Conservation (phyloP, 2,113 vertebrate species). For the Prionailurus viverrinus region DNA sequence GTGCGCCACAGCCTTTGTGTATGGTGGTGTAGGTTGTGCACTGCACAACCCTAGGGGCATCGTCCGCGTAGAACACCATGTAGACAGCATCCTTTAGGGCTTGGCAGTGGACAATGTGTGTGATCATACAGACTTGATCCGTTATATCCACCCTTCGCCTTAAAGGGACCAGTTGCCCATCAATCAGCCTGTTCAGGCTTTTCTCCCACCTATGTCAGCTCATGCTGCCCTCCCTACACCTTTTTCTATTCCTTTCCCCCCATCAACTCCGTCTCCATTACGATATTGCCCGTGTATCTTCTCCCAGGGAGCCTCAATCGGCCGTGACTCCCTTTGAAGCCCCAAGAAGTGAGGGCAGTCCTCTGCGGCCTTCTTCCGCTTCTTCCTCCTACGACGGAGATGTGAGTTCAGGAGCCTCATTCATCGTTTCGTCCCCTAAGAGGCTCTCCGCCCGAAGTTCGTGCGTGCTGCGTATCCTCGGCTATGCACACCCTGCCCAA, state of each 20-base stretch:
- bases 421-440: neutral
- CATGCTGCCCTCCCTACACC: neutral
- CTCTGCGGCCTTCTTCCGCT: neutral
- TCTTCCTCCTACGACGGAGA: neutral
- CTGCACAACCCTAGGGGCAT: neutral
- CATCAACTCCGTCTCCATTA: neutral
- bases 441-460: too few species aligned
- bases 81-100: neutral
- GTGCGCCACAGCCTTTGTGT: neutral
- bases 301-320: neutral
- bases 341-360: neutral
- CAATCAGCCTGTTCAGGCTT: neutral
- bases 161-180: neutral
- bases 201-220: neutral
- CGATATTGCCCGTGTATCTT: neutral
- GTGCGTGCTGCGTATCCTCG: neutral
- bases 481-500: neutral
- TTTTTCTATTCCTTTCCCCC: neutral
- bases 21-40: neutral
- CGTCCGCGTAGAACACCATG: neutral
- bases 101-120: neutral
- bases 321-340: neutral
- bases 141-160: neutral
- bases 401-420: neutral
- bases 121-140: neutral